phyloP scores from a whole-genome alignment of 2,797 vertebrate genomes.

The Denticeps clupeoides region DNA sequence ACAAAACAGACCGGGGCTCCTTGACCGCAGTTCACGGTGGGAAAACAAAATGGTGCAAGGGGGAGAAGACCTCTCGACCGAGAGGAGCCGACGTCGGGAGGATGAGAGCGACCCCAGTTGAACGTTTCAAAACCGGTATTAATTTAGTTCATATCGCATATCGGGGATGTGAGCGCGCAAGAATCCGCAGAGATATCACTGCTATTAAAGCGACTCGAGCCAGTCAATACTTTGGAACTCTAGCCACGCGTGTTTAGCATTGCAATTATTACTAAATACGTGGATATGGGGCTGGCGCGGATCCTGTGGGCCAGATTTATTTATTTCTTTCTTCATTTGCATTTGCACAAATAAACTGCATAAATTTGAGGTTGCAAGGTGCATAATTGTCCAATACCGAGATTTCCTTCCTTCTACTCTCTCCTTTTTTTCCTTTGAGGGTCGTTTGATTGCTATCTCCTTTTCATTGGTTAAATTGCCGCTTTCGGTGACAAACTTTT shows the following conservation, averaged over 20 bases:
- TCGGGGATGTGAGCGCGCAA: conserved; percentile 41
- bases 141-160: conserved; percentile 62
- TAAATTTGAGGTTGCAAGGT: conserved; percentile 8
- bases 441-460: background rate
- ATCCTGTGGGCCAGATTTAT: background rate
- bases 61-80: conserved; percentile 39
- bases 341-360: conserved; percentile 21
- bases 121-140: conserved; percentile 63
- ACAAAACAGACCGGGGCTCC: conserved; percentile 73
- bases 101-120: conserved; percentile 67
- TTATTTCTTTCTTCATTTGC: conserved; percentile 9
- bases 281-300: background rate
- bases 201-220: conserved; percentile 51
- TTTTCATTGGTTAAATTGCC: no score
- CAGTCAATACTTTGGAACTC: conserved; percentile 27
- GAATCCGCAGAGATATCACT: conserved; percentile 43
- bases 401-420: background rate
- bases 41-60: background rate
- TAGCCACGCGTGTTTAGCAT: conserved; percentile 23
- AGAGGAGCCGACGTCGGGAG: conserved; percentile 25
- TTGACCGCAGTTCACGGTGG: conserved; percentile 21
- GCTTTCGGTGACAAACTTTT: no score
- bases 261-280: conserved; percentile 15
- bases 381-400: conserved; percentile 1
- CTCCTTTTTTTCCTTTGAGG: background rate